These are phyloP conservation scores for Meloidogyne hapla DNA, from an alignment of 1,140 invertebrate species.

Conservation along the genomic window DNA sequence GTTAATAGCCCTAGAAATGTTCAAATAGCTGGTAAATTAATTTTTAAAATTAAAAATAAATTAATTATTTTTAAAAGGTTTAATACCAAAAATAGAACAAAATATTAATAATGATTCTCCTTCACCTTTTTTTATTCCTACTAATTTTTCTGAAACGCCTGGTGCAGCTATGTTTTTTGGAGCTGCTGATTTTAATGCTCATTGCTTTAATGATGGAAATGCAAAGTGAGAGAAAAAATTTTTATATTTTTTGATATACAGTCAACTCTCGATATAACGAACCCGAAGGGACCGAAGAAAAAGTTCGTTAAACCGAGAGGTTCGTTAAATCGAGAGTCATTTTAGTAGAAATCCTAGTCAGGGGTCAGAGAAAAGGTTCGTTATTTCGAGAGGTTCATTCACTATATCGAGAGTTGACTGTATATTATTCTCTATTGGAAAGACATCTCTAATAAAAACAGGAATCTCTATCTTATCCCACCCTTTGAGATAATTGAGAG, in stretches of 20 bases:
- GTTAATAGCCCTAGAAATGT: background rate
- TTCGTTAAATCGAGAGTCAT: too few relatives aligned
- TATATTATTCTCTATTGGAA: too few relatives aligned
- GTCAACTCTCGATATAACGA: too few relatives aligned
- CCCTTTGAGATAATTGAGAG: background rate
- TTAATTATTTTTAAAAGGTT: background rate
- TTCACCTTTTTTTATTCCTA: background rate
- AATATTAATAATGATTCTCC: background rate
- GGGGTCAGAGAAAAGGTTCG: too few relatives aligned
- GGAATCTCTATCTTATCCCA: background rate
- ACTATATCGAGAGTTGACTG: too few relatives aligned
- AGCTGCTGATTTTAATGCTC: background rate
- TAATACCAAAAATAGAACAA: background rate
- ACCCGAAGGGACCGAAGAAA: too few relatives aligned
- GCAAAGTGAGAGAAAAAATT: background rate
- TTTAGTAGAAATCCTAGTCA: too few relatives aligned
- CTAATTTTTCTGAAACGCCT: background rate
- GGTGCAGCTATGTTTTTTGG: background rate
- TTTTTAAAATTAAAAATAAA: background rate
- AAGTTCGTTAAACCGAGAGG: too few relatives aligned
- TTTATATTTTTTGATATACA: too few relatives aligned
- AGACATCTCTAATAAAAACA: too few relatives aligned
- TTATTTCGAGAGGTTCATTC: too few relatives aligned
- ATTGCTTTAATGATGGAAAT: background rate
- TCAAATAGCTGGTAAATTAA: background rate